Evolutionary conservation across 2,797 vertebrate species (phyloP).

Genomic region (Paramormyrops hopkinsi): DNA sequence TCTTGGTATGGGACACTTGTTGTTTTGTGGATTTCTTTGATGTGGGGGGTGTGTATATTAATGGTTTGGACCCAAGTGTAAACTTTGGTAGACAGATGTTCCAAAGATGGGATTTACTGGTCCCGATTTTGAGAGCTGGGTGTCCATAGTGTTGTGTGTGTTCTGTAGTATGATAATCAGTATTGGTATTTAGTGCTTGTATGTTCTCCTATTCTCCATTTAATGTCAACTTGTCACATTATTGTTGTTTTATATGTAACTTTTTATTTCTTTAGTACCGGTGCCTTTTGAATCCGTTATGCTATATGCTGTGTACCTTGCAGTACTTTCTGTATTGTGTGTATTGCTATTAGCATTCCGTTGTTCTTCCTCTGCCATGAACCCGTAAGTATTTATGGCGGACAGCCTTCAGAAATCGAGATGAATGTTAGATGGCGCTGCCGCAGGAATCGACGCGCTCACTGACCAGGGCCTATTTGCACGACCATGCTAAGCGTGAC

Average conservation of each 20-base stretch:
- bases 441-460: not conserved
- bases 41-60: not conserved
- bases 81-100: not conserved
- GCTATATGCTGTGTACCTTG: not conserved
- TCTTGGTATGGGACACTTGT: not conserved
- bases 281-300: not conserved
- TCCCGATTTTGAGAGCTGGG: not conserved
- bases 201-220: not conserved
- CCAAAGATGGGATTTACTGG: not conserved
- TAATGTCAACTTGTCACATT: not conserved
- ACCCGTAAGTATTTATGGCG: not conserved
- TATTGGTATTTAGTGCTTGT: not conserved
- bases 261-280: not conserved
- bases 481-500: not conserved
- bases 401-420: conserved; percentile 22
- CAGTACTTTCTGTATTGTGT: not conserved
- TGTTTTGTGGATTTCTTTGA: not conserved
- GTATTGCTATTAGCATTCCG: not conserved
- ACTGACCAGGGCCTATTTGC: not conserved
- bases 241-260: not conserved
- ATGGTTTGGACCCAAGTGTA: not conserved
- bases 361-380: not conserved
- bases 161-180: not conserved
- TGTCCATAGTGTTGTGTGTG: not conserved
- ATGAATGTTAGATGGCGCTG: conserved; percentile 18